Evolutionary conservation across 2,797 vertebrate species (phyloP).

Genomic region (Tamandua tetradactyla): DNA sequence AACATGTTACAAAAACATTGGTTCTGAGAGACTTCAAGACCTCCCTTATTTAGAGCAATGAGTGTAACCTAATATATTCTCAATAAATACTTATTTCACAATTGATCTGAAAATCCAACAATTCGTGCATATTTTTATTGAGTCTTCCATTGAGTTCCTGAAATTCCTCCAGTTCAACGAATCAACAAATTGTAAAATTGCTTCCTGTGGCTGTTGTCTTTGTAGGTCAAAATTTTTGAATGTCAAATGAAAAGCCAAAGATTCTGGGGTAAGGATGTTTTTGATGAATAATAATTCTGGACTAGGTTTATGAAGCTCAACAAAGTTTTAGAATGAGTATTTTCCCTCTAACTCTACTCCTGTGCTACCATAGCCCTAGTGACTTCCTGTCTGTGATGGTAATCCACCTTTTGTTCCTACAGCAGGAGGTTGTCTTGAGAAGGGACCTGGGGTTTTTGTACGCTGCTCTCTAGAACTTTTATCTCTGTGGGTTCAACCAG

Average conservation of each 20-base stretch:
- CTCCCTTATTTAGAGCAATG: not conserved
- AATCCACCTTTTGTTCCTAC: accelerated
- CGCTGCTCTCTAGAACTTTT: accelerated
- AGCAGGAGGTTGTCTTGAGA: not conserved
- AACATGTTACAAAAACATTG: not conserved
- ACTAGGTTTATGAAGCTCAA: not conserved
- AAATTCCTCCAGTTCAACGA: not conserved
- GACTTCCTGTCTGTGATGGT: not conserved
- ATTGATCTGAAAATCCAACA: not conserved
- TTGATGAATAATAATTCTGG: not conserved
- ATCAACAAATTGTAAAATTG: not conserved
- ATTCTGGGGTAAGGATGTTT: not conserved
- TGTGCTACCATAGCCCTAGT: not conserved
- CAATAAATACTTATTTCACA: not conserved
- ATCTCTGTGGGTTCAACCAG: not conserved
- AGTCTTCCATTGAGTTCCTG: not conserved
- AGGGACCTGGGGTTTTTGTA: not conserved
- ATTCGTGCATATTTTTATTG: not conserved
- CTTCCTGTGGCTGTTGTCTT: not conserved
- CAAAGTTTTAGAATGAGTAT: not conserved
- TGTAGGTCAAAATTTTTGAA: not conserved
- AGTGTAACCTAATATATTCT: not conserved
- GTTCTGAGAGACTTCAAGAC: not conserved
- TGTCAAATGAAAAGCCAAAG: not conserved
- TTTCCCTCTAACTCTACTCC: not conserved